Evolutionary conservation across 2,113 vertebrate genomes (phyloP), one percentile per base, ranked within the genome.

Genomic region (Bettongia penicillata): DNA sequence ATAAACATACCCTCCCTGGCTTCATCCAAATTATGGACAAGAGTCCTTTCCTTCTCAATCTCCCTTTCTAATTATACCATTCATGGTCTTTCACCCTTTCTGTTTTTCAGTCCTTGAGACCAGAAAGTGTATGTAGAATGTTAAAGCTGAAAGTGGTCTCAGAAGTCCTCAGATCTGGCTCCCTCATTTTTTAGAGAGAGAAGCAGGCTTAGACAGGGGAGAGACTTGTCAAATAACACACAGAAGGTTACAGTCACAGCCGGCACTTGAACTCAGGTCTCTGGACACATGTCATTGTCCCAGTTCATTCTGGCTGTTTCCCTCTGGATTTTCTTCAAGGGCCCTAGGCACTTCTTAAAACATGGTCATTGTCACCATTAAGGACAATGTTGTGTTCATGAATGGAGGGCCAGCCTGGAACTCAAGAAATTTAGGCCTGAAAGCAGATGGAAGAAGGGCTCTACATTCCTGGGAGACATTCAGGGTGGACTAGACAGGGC

Each of bases 341-440:
- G 95, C 3, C 47, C 92, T 8, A 28, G 43, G 57, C 43, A 92
- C 68, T 93, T 51, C 95, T 96, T 95, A 89, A 52, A 93, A 94
- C 8, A 53, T 14, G 0, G 43, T 9, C 28, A 47, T 26, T 37
- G 37, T 90, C 77, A 91, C 23, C 26, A 43, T 93, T 57, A 51
- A 91, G 77, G 9, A 77, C 52, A 97, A 50, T 77, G 23, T 3
- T 68, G 9, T 68, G 4, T 89, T 61, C 57, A 53, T 47, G 25
- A 96, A 90, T 93, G 68, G 68, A 95, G 51, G 57, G n/a, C 61
- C 53, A 51, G 0, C 93, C 84, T 90, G 43, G 47, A 94, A 43
- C 50, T 92, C 28, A 23, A 52, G 84, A 91, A 96, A 49, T 68
- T 25, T 28, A 95, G 93, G 9, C 24, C 55, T 53, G 5, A 28